Base-by-base conservation (phyloP, 2,797 vertebrate genomes). In the Alfaro cultratus region DNA sequence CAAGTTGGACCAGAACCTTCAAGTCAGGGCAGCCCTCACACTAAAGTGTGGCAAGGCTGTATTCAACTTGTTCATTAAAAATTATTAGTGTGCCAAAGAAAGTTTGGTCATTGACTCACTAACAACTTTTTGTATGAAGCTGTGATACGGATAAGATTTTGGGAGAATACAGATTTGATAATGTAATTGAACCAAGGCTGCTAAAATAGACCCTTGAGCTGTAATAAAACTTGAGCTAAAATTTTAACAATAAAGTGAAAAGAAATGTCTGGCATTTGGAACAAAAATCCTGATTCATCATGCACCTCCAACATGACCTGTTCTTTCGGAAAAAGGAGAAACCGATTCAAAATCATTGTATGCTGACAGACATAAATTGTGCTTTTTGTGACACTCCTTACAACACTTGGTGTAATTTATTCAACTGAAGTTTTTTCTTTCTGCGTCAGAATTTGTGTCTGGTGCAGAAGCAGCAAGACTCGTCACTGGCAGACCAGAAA, bases 181-280 rank as follows among this genome's bases (percentile, higher is more conserved):
- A 41, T 75, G 60, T 78, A n/a, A 78, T 85, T 72, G 83, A 78
- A 82, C 39, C 18, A 8, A 6, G 34, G 68, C 60, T 26, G 53
- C 57, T 62, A 43, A 51, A 76, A 67, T 51, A 84, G 75, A 78
- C 26, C 36, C 23, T 43, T 7, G 75, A 72, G 67, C 60, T 87
- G 73, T 87, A 87, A 84, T 86, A 81, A 85, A 73, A 80, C 0
- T 15, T 53, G 43, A 87, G 76, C 80, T 67, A 49, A 82, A 86
- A 86, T 45, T 39, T 75, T 75, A 77, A 88, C 46, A 57, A 79
- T 60, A 49, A 31, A 11, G 53, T 21, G 53, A 29, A 29, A 75
- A 60, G 29, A 62, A 23, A 29, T 6, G 15, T 75, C 18, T 34
- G 5, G 10, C 45, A 34, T 26, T 76, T 46, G 16, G 18, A 75